Evolutionary conservation across 2,888 invertebrate genomes (phyloP), one percentile per base, ranked within the genome.

Genomic region (Chorisops tibialis): DNA sequence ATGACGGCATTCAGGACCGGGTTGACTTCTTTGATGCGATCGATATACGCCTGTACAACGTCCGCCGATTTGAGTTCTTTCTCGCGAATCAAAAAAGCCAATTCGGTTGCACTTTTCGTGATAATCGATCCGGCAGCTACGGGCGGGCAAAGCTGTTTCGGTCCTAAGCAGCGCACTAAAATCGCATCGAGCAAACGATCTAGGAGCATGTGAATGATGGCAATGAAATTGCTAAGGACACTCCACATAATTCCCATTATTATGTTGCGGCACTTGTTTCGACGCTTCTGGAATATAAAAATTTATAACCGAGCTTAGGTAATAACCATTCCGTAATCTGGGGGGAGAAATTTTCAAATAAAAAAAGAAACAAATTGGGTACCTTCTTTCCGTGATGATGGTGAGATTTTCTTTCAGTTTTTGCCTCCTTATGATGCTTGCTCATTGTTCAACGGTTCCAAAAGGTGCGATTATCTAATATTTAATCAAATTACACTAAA

Each of bases 1-100:
- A 93, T 89, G 0, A 96, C 83, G 0, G 93, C 89, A 78, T 96
- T 96, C 43, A 95, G 70, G 12, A 88, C 73, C 0, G 83, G 81
- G 75, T 96, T 93, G 0, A 74, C 68, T 72, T 84, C 81, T 67
- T 87, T 83, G 50, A 93, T 91, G 68, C 94, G 82, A 50, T 88
- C 85, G 66, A 92, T 88, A 73, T 86, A 94, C 2, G 86, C 82
- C 64, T 79, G 79, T 0, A 93, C 88, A 16, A 93, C 82, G 64
- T 86, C 83, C 71, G 85, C 86, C 2, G 87, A 85, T 50, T 84
- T 85, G 7, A 91, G 66, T 71, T 87, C 79, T 52, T 81, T 81
- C 50, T 81, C 81, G 70, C 85, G 80, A 58, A 91, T 91, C 76
- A 85, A 84, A 51, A 79, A 75, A 0, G 90, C 89, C 65, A 91